These are phyloP conservation scores for Forbesichthys papilliferus DNA, from an alignment of 2,113 vertebrate genomes.

Conservation along the genomic window DNA sequence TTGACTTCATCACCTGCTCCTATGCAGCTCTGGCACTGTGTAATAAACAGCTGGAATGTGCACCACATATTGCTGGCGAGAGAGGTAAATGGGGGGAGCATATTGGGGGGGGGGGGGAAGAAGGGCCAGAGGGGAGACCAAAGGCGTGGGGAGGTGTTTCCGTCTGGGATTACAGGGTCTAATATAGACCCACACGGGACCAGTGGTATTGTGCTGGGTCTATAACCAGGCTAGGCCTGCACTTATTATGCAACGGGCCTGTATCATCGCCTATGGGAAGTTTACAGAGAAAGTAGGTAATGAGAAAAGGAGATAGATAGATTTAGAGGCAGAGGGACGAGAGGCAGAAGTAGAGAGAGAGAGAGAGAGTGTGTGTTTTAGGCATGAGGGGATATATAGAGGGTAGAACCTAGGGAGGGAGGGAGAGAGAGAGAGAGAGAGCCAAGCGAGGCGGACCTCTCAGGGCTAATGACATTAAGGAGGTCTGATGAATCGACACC, in stretches of 20 bases:
- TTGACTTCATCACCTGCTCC: constrained; percentile 77
- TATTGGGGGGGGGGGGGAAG: constrained; percentile 39
- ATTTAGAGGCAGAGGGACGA: constrained; percentile 50
- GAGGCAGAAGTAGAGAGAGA: constrained; percentile 32
- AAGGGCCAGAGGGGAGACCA: constrained; percentile 6
- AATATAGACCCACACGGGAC: constrained; percentile 18
- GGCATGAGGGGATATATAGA: constrained; percentile 51
- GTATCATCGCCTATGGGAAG: constrained; percentile 56
- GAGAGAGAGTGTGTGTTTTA: constrained; percentile 56
- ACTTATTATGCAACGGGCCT: constrained; percentile 54
- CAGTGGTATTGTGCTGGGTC: constrained; percentile 13
- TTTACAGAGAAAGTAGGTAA: constrained; percentile 50
- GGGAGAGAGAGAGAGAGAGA: constrained; percentile 32
- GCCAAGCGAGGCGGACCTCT: constrained; percentile 70
- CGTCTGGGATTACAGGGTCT: background rate
- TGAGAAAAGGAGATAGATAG: constrained; percentile 57
- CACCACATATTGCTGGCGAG: constrained; percentile 62
- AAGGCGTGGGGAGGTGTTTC: constrained; percentile 10
- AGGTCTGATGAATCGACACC: constrained; percentile 78
- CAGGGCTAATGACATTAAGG: constrained; percentile 81
- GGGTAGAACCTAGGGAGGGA: constrained; percentile 1
- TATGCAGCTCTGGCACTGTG: constrained; percentile 68
- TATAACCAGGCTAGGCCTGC: constrained; percentile 43
- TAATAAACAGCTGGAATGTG: constrained; percentile 79
- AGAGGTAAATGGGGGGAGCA: constrained; percentile 50